A percentile compares a stretch with the other conserved stretches of the same genome.
These are phyloP conservation scores for Epirrhoe alternata DNA, from an alignment of 2,888 invertebrate genomes.

Conservation along the genomic window DNA sequence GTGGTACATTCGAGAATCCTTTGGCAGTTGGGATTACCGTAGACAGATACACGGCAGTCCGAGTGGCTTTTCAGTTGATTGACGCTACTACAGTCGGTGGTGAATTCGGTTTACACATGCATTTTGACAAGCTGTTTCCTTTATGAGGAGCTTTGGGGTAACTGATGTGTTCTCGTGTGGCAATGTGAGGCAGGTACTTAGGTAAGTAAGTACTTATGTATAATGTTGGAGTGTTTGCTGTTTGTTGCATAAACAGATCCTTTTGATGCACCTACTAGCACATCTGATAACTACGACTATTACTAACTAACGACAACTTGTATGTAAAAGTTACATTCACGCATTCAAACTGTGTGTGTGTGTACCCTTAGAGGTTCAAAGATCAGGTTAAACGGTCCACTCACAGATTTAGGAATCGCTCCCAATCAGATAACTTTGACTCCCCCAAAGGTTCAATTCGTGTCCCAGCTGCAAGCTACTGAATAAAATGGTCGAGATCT, in stretches of 20 bases:
- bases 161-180: background rate
- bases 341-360: constrained; percentile 16
- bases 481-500: constrained; percentile 44
- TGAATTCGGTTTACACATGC: constrained; percentile 25
- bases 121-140: constrained; percentile 28
- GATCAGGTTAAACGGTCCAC: constrained; percentile 21
- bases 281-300: too few species aligned
- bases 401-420: constrained; percentile 24
- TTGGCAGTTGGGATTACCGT: constrained; percentile 51
- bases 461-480: constrained; percentile 41
- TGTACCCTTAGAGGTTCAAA: constrained; percentile 14
- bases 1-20: constrained; percentile 43
- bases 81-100: constrained; percentile 49
- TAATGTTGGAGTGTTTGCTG: background rate
- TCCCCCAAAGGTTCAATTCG: constrained; percentile 34
- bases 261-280: background rate
- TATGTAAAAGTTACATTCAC: background rate
- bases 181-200: background rate
- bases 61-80: constrained; percentile 65
- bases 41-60: constrained; percentile 50
- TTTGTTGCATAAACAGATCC: background rate
- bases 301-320: background rate
- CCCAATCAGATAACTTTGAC: constrained; percentile 44
- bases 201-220: background rate
- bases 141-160: constrained; percentile 1